Percentiles rank a stretch among this genome's conserved stretches.
These are phyloP conservation scores for Anabas testudineus DNA, from an alignment of 2,797 vertebrate genomes.

Conservation along the genomic window DNA sequence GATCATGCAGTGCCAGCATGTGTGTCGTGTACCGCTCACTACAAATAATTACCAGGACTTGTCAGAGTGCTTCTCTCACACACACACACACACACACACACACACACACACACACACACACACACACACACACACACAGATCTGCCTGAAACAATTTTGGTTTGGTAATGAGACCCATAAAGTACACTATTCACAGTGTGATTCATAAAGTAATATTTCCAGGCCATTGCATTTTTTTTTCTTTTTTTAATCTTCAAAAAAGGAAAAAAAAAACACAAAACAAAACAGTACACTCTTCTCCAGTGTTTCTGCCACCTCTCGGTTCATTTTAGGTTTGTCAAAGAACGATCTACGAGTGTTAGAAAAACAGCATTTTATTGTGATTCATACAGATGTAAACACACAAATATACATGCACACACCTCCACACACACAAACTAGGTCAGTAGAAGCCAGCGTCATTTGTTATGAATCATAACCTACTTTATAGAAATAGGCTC, in stretches of 20 bases:
- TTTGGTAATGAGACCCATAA: conserved; percentile 59
- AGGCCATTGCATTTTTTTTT: conserved; percentile 30
- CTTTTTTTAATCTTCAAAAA: no score
- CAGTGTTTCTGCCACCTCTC: not conserved
- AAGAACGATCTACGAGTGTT: not conserved
- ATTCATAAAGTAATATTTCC: conserved; percentile 58
- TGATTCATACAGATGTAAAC: conserved; percentile 2
- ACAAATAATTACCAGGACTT: conserved; percentile 50
- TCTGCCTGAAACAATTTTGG: conserved; percentile 58
- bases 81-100: conserved; percentile 9
- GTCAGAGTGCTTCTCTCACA: conserved; percentile 12
- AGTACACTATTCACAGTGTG: conserved; percentile 32
- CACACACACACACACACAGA: conserved; percentile 7
- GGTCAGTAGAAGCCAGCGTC: conserved; percentile 57
- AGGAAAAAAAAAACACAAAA: conserved; percentile 13
- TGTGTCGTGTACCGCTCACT: conserved; percentile 16
- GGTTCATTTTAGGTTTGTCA: not conserved
- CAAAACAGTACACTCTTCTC: not conserved
- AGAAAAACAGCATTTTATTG: not conserved
- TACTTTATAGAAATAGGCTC: conserved; percentile 35
- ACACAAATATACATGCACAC: conserved; percentile 29
- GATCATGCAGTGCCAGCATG: conserved; percentile 31
- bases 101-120: conserved; percentile 7
- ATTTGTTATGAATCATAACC: conserved; percentile 62
- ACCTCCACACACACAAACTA: conserved; percentile 41